Evolutionary conservation across 1,140 invertebrate species (phyloP), one percentile per base, ranked within the genome.

Genomic region (Solenopsis fugax): DNA sequence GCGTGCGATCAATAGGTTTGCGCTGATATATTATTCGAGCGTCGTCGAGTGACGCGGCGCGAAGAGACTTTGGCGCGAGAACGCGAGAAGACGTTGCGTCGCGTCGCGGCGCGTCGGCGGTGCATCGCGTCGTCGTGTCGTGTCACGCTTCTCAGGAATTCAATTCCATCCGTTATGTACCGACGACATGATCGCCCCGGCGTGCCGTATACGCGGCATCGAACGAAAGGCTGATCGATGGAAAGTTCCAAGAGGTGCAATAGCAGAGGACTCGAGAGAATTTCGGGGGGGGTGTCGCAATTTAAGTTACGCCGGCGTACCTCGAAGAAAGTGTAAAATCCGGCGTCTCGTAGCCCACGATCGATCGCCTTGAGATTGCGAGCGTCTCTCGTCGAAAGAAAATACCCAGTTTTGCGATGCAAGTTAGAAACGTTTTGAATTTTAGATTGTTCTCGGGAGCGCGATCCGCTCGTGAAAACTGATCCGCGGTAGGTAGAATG

Each of bases 1-100:
- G 78, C 24, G 65, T 64, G 60, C 67, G 69, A 84, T 71, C 75
- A 78, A 89, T 91, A 71, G 87, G 41, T 71, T 76, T 50, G 13
- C 45, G 56, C 62, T 88, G 72, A 90, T 91, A 90, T 88, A 90
- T 90, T 86, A 88, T 89, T 91, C 85, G 89, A 67, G 67, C 56
- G 45, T 72, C 84, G 78, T 84, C 4, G 7, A 45, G 64, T 29
- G 86, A 62, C 85, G 16, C 54, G 72, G 56, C 67, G 45, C 29
- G 41, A 76, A 24, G 45, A 73, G 50, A 45, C 75, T 77, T 80
- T 58, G 29, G n/a, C 48, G 50, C 34, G 81, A 37, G 72, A 45
- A 73, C 37, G 72, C 77, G 82, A 0, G 58, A 34, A 29, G 52
- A 12, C 69, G 48, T 52, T 7, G n/a, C 60, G 37, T 21, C 60